Evolutionary conservation across 2,113 vertebrate genomes (phyloP).

Genomic region (Ciconia boyciana): DNA sequence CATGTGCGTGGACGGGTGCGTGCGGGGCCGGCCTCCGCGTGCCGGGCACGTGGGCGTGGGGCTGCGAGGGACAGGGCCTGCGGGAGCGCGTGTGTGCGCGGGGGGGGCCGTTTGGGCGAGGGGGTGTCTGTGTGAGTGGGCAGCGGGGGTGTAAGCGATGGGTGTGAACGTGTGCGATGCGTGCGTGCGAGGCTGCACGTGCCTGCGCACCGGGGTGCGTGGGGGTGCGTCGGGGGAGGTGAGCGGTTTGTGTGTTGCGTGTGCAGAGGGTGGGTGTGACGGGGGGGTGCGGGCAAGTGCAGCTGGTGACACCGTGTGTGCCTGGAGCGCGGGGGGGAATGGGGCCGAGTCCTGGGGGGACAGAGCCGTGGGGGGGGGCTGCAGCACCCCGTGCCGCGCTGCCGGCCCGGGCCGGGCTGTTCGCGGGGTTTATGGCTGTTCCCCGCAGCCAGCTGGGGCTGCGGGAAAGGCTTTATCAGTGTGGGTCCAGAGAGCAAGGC

Average conservation of each 20-base stretch:
- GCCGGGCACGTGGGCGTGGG: not conserved
- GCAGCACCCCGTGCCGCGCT: not conserved
- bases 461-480: not conserved
- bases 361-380: not conserved
- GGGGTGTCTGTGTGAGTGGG: too few relatives aligned
- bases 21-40: not conserved
- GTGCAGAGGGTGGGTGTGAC: too few relatives aligned
- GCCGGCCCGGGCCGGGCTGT: fast-evolving
- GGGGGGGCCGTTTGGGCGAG: too few relatives aligned
- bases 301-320: not conserved
- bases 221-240: too few relatives aligned
- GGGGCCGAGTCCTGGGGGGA: too few relatives aligned
- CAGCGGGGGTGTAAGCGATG: not conserved
- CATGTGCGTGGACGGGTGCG: not conserved
- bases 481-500: not conserved
- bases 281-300: too few relatives aligned
- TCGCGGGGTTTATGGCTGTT: not conserved
- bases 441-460: not conserved
- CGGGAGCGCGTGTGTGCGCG: too few relatives aligned
- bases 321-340: not conserved
- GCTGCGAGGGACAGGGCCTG: too few relatives aligned
- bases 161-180: too few relatives aligned
- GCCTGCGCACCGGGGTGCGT: too few relatives aligned
- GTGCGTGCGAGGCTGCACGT: too few relatives aligned
- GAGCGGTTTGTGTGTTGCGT: too few relatives aligned